These are phyloP conservation scores for Tricholauxania praeusta DNA, from an alignment of 2,888 invertebrate genomes.

Conservation along the genomic window DNA sequence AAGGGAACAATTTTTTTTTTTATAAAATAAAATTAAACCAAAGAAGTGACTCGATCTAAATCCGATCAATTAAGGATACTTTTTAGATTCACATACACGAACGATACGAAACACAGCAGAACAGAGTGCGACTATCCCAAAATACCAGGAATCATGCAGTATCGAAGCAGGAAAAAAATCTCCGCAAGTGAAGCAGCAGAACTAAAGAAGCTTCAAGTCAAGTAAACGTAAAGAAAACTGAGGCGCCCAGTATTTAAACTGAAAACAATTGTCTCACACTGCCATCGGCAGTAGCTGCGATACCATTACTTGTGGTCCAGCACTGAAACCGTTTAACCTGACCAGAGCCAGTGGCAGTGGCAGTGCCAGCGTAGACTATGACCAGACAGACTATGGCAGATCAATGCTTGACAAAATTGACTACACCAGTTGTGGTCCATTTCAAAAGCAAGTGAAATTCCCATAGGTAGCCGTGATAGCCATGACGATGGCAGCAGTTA, in stretches of 20 bases:
- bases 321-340: slow-evolving; percentile 22
- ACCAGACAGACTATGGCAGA: neutral
- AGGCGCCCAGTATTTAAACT: slow-evolving; percentile 39
- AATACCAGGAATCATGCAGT: slow-evolving; percentile 49
- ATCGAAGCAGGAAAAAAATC: slow-evolving; percentile 3
- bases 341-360: neutral
- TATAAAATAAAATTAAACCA: slow-evolving; percentile 8
- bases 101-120: slow-evolving; percentile 2
- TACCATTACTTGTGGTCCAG: neutral
- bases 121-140: slow-evolving; percentile 34
- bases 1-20: neutral
- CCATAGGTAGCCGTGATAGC: neutral
- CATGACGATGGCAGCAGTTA: neutral
- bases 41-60: slow-evolving; percentile 45
- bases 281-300: neutral
- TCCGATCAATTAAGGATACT: slow-evolving; percentile 55
- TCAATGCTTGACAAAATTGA: slow-evolving; percentile 25
- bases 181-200: neutral
- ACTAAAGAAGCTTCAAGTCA: neutral
- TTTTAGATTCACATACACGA: slow-evolving; percentile 40
- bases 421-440: slow-evolving; percentile 27
- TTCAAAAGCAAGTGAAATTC: slow-evolving; percentile 24
- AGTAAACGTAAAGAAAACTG: slow-evolving; percentile 20
- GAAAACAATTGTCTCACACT: slow-evolving; percentile 30
- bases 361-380: neutral